These are phyloP conservation scores for Drosophila buzzatii DNA, from an alignment of 2,888 invertebrate species.

Conservation along the genomic window DNA sequence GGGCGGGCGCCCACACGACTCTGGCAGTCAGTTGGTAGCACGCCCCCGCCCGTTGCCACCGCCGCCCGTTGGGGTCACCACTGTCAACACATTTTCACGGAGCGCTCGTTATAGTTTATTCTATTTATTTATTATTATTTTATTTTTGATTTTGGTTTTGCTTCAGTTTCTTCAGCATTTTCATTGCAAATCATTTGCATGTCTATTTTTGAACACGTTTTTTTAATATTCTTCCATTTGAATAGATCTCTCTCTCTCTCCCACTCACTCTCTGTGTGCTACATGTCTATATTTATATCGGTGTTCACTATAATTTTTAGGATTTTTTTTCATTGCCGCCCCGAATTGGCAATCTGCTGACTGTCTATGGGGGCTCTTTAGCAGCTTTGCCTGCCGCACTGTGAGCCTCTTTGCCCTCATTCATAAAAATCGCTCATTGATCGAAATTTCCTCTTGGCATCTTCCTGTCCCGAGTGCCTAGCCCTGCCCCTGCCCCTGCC, in stretches of 20 bases:
- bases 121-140: constrained; percentile 21
- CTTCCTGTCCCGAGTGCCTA: constrained; percentile 45
- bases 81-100: constrained; percentile 71
- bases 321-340: constrained; percentile 73
- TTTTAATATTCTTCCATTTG: constrained; percentile 52
- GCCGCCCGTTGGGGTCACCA: constrained; percentile 40
- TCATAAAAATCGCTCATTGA: constrained; percentile 60
- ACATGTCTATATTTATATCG: constrained; percentile 19
- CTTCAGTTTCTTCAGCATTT: constrained; percentile 25
- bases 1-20: constrained; percentile 65
- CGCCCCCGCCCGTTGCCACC: constrained; percentile 22
- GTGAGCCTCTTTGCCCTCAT: constrained; percentile 4
- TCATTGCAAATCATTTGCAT: constrained; percentile 81
- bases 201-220: constrained; percentile 78
- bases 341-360: constrained; percentile 63
- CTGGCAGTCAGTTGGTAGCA: constrained; percentile 34
- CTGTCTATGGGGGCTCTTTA: constrained; percentile 42
- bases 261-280: constrained; percentile 9
- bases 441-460: constrained; percentile 68
- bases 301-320: constrained; percentile 53
- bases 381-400: constrained; percentile 4
- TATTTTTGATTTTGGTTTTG: constrained; percentile 9
- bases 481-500: not conserved
- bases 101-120: constrained; percentile 64
- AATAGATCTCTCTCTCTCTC: not conserved